These are phyloP conservation scores for Elaphurus davidianus DNA, from an alignment of 2,113 vertebrate species.

Conservation along the genomic window DNA sequence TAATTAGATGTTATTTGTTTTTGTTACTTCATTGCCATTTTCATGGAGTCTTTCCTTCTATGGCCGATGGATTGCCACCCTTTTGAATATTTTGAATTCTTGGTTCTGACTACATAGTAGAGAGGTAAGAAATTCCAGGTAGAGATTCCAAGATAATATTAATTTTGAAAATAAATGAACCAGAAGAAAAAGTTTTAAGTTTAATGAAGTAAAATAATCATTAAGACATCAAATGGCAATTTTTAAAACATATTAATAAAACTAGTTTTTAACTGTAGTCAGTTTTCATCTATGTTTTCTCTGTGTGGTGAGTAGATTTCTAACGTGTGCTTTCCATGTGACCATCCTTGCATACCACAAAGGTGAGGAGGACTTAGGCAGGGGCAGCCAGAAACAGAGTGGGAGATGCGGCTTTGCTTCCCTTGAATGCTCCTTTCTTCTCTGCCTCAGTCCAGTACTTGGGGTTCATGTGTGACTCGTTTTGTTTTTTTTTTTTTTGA, in stretches of 20 bases:
- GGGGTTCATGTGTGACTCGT: neutral
- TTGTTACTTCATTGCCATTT: neutral
- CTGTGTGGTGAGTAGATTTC: neutral
- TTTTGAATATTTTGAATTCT: neutral
- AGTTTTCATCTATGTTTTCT: neutral
- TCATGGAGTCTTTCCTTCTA: neutral
- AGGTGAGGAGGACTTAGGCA: neutral
- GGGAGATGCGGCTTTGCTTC: neutral
- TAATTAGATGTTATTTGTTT: neutral
- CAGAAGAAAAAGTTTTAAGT: neutral
- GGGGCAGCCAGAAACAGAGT: neutral
- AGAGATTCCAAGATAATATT: neutral
- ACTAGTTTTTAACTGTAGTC: neutral
- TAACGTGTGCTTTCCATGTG: neutral
- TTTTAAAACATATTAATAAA: neutral
- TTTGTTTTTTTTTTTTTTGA: neutral
- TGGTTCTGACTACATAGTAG: neutral
- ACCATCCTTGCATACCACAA: neutral
- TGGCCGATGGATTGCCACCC: neutral
- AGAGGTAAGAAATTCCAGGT: conserved; percentile 1
- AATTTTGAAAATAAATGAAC: conserved; percentile 28
- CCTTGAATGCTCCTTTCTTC: neutral
- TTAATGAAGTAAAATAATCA: conserved; percentile 13
- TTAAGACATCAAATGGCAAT: neutral
- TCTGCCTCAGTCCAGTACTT: neutral